Base-by-base conservation (phyloP, 1,140 invertebrate species). In the Bicyclus anynana region DNA sequence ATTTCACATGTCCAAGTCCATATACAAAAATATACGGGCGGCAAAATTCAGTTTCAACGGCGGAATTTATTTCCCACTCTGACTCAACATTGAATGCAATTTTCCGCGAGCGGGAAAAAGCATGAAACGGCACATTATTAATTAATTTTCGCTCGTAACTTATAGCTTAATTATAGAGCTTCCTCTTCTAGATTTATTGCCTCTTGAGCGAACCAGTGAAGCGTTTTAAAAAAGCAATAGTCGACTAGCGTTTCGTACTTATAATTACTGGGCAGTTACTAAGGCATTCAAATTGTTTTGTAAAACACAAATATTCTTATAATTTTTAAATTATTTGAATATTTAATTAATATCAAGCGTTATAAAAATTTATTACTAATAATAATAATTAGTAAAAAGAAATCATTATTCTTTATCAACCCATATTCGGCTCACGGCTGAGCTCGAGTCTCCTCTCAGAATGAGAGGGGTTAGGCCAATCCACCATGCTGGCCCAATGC, bases 41-140 rank as follows among this genome's bases (percentile, higher is more conserved):
- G 23, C 23, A 4, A 23, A 23, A 23, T 23, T 23, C 7, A 23
- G 23, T 23, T 23, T 7, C 23, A 23, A 7, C 17, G 17, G 17
- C 17, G 17, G 17, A 26, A 20, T 26, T 20, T 21, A 20, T 38
- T 38, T 10, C 9, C 44, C 9, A 13, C 5, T 26, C 44, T 14
- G 44, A 47, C 44, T 47, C 44, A 27, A 47, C 44, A 10, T 47
- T 13, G 14, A 47, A n/a, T 47, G 44, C 44, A 47, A 47, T 47
- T 47, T 47, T 47, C 44, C n/a, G 21, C 23, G 20, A 27, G 44
- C 21, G 20, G 21, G 23, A 47, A 47, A 47, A 47, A 26, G 20
- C 44, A 27, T 27, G 44, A 47, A 46, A 47, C 44, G 44, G 20
- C 44, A 47, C 44, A 47, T 47, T 47, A 47, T 47, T 47, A 47